Conservation (phyloP, 2,888 invertebrate genomes). For the Pteria penguin region DNA sequence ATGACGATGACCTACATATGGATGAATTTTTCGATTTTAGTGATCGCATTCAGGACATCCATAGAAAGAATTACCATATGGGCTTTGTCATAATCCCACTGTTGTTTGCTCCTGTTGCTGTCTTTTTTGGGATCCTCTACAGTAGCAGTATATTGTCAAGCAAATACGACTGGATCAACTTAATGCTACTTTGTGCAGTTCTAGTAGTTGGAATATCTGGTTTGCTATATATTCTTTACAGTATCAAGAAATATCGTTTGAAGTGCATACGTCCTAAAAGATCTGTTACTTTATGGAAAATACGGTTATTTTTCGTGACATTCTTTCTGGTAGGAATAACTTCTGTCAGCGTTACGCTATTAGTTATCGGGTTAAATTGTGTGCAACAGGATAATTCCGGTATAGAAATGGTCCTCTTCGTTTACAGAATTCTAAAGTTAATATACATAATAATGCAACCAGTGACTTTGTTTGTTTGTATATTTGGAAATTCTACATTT, state of each 20-base stretch:
- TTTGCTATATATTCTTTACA: background rate
- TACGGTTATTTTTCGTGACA: background rate
- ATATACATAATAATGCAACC: background rate
- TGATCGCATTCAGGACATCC: too few species aligned
- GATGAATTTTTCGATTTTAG: too few species aligned
- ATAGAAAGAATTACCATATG: too few species aligned
- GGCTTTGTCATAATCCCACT: too few species aligned
- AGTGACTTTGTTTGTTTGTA: background rate
- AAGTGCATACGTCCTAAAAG: background rate
- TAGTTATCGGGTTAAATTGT: background rate
- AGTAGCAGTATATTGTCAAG: too few species aligned
- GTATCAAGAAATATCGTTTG: background rate
- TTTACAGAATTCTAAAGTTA: background rate
- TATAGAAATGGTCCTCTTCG: background rate
- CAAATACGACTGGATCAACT: too few species aligned
- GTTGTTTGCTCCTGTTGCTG: too few species aligned
- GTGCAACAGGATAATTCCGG: background rate
- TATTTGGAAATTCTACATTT: background rate
- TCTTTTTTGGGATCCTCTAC: too few species aligned
- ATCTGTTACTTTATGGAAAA: background rate
- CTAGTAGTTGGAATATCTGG: too few species aligned
- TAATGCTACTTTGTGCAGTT: too few species aligned
- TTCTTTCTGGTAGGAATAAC: background rate
- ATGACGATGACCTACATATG: too few species aligned
- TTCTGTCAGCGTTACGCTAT: background rate